These are phyloP conservation scores for Rhagonycha lutea DNA, from an alignment of 2,888 invertebrate genomes.

Conservation along the genomic window DNA sequence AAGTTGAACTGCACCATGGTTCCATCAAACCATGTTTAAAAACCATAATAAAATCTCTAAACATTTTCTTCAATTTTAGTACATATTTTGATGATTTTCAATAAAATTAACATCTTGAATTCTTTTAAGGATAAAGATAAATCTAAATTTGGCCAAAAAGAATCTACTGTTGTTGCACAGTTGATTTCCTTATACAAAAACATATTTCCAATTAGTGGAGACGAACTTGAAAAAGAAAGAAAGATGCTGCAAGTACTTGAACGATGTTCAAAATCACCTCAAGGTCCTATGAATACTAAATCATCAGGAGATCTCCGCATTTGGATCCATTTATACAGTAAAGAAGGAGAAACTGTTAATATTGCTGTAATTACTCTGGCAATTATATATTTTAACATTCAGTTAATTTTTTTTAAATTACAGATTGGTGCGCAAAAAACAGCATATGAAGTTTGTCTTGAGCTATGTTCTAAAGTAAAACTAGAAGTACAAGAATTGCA, in stretches of 20 bases:
- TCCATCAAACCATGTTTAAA: no score
- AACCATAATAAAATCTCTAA: background rate
- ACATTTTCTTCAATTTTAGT: background rate
- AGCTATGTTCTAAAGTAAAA: slow-evolving; percentile 68
- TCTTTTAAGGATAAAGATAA: slow-evolving; percentile 54
- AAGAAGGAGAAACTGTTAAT: slow-evolving; percentile 62
- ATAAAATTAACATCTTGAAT: background rate
- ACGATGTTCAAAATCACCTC: slow-evolving; percentile 65
- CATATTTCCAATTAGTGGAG: slow-evolving; percentile 80
- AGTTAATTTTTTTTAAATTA: slow-evolving; percentile 27
- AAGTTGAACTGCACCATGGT: no score
- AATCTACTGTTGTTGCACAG: slow-evolving; percentile 77
- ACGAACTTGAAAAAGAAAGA: slow-evolving; percentile 74
- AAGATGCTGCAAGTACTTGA: slow-evolving; percentile 76
- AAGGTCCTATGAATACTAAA: slow-evolving; percentile 62
- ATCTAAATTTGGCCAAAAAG: slow-evolving; percentile 66
- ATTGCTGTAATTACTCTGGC: slow-evolving; percentile 60
- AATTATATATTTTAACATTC: background rate
- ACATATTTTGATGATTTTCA: background rate
- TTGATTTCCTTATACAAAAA: slow-evolving; percentile 74
- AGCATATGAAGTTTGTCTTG: slow-evolving; percentile 74
- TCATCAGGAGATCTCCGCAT: slow-evolving; percentile 80
- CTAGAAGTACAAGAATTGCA: slow-evolving; percentile 70
- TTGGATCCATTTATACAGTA: slow-evolving; percentile 76
- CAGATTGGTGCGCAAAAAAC: slow-evolving; percentile 79